These are phyloP conservation scores for Sweltsa coloradensis DNA, from an alignment of 1,140 invertebrate genomes.

Conservation along the genomic window DNA sequence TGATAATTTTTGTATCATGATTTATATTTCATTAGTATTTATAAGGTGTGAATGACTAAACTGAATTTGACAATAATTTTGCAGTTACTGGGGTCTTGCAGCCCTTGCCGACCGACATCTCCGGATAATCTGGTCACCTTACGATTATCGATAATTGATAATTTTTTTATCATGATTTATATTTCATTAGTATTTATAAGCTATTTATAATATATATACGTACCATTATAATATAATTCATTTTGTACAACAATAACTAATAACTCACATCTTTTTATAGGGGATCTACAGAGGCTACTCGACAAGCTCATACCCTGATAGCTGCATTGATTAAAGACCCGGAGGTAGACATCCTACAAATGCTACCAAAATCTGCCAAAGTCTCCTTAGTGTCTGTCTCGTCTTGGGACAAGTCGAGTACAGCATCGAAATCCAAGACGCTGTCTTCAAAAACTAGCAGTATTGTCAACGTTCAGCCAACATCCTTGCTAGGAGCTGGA, in stretches of 20 bases:
- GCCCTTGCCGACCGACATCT: too few relatives aligned
- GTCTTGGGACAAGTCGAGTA: slow-evolving; percentile 43
- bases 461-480: background rate
- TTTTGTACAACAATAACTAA: background rate
- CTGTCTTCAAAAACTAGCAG: background rate
- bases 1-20: too few relatives aligned
- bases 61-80: too few relatives aligned
- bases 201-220: too few relatives aligned
- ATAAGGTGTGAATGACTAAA: too few relatives aligned
- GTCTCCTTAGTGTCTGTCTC: slow-evolving; percentile 31
- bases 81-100: too few relatives aligned
- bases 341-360: slow-evolving; percentile 78
- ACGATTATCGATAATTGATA: too few relatives aligned
- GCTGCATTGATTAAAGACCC: slow-evolving; percentile 81
- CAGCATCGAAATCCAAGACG: slow-evolving; percentile 12
- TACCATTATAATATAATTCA: background rate
- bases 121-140: too few relatives aligned
- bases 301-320: slow-evolving; percentile 79
- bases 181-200: too few relatives aligned
- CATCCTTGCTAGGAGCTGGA: slow-evolving; percentile 2
- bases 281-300: slow-evolving; percentile 80
- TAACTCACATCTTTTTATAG: slow-evolving; percentile 39
- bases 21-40: too few relatives aligned
- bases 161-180: too few relatives aligned
- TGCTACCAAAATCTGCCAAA: slow-evolving; percentile 58